Base-by-base conservation (phyloP, 1,140 invertebrate species). In the Hyles vespertilio region DNA sequence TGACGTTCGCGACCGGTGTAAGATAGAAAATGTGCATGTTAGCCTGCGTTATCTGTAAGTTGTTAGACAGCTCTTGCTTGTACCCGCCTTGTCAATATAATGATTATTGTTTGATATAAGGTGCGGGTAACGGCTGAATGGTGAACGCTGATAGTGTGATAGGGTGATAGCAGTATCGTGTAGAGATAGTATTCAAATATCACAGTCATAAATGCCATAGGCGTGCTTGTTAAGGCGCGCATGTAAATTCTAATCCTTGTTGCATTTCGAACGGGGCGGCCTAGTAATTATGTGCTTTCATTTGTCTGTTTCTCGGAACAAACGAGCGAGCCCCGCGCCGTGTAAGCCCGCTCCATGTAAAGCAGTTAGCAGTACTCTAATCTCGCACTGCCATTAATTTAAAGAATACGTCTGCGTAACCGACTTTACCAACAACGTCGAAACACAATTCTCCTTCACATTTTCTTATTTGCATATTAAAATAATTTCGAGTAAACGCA, bases 391-490 rank as follows among this genome's bases (percentile, higher is more conserved):
- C 82, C 80, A 88, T 88, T 87, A 86, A 88, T 88, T 87, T 85
- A 86, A 88, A 87, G 84, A 88, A 88, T 88, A 88, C 77, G 81
- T 85, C 85, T 84, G 77, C 75, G 79, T 79, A 84, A 81, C 78
- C 75, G 66, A 84, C 76, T 80, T 72, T 69, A 74, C 76, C 70
- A 72, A 81, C 81, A 79, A 77, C 78, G 75, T 78, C 79, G 77
- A 78, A 84, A 87, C 73, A 85, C 81, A 87, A 87, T 89, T 81
- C 82, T 76, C 72, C 74, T 84, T 83, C 81, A 85, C 85, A 86
- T 86, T 80, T 87, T 87, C 84, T 85, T 87, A 89, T 89, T 89
- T 87, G 85, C 84, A 89, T 87, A 89, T 89, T 86, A 89, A 87
- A 89, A 87, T 88, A 88, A 87, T 87, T 89, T 87, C 79, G 70